Percentiles rank a stretch among this genome's conserved stretches.
Evolutionary conservation across 2,113 vertebrate genomes (phyloP).

Genomic region (Oxyura jamaicensis): DNA sequence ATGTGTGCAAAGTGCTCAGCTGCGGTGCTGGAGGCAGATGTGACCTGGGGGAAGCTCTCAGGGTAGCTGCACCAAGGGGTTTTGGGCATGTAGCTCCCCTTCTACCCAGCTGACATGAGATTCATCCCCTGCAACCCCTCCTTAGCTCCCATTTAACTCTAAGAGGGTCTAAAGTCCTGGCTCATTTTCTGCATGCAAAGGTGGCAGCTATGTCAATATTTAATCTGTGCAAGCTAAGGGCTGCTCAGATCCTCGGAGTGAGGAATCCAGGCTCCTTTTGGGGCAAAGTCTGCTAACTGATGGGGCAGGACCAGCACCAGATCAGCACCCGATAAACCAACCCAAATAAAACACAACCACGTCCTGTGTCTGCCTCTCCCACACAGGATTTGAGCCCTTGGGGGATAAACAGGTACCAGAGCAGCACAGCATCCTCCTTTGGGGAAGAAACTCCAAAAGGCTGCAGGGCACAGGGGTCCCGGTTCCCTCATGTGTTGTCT

Average conservation of each 20-base stretch:
- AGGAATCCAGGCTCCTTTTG: not conserved
- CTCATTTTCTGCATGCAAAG: not conserved
- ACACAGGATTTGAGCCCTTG: not conserved
- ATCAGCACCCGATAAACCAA: not conserved
- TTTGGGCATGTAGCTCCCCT: not conserved
- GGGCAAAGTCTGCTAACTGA: not conserved
- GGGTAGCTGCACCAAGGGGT: not conserved
- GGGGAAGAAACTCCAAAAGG: not conserved
- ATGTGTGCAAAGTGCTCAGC: not conserved
- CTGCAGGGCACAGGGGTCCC: not conserved
- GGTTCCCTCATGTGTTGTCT: fast-evolving
- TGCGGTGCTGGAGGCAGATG: not conserved
- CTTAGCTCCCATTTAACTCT: not conserved
- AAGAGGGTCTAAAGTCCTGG: constrained; percentile 30
- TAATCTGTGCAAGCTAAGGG: not conserved
- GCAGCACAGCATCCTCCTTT: fast-evolving
- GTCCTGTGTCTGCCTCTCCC: not conserved
- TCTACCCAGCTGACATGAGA: fast-evolving
- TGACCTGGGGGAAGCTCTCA: not conserved
- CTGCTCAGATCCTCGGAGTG: not conserved
- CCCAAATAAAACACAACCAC: not conserved
- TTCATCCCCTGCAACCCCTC: not conserved
- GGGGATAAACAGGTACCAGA: not conserved
- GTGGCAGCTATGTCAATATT: constrained; percentile 39
- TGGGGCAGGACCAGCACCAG: not conserved